Percentiles rank a stretch among this genome's conserved stretches.
These are phyloP conservation scores for Phortica okadai DNA, from an alignment of 2,888 invertebrate species.

Conservation along the genomic window DNA sequence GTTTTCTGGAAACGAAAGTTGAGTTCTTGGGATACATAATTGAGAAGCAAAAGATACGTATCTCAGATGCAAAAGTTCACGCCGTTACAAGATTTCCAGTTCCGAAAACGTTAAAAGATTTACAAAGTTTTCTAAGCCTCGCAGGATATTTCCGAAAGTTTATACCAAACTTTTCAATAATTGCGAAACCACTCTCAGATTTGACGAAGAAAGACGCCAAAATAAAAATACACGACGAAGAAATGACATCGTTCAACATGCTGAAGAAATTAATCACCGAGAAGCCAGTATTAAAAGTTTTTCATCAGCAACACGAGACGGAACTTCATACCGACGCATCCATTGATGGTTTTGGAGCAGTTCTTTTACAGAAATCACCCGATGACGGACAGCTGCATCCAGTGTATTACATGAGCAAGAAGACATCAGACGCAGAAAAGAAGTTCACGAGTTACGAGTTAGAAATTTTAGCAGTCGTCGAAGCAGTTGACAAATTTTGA, in stretches of 20 bases:
- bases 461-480: slow-evolving; percentile 51
- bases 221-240: no score
- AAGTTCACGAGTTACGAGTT: slow-evolving; percentile 46
- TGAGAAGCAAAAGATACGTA: no score
- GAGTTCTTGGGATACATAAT: no score
- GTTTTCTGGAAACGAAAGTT: no score
- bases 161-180: no score
- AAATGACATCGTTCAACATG: slow-evolving; percentile 4
- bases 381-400: slow-evolving; percentile 44
- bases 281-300: slow-evolving; percentile 43
- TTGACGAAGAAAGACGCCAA: no score
- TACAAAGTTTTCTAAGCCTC: no score
- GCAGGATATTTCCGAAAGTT: no score
- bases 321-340: slow-evolving; percentile 47
- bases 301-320: slow-evolving; percentile 44
- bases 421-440: slow-evolving; percentile 38
- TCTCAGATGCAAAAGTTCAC: no score
- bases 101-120: no score
- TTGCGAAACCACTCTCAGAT: no score
- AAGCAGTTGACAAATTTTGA: slow-evolving; percentile 53
- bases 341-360: slow-evolving; percentile 47
- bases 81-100: no score
- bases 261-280: slow-evolving; percentile 18
- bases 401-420: slow-evolving; percentile 46
- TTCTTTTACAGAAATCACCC: slow-evolving; percentile 42